Evolutionary conservation across 1,140 invertebrate species (phyloP).

Genomic region (Hyles vespertilio): DNA sequence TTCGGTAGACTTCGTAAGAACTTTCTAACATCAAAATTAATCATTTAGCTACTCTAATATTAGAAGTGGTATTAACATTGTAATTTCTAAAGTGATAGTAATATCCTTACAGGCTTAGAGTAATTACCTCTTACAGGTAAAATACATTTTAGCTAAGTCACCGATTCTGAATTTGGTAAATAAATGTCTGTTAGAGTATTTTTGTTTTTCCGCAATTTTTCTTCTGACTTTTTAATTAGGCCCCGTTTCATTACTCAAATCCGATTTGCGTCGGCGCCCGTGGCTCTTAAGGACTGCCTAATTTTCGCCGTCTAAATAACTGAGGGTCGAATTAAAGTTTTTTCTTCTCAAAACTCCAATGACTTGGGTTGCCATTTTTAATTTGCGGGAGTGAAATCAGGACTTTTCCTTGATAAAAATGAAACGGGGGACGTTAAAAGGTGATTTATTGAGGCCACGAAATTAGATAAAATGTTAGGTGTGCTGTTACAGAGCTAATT

Average conservation of each 20-base stretch:
- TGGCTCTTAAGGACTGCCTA: conserved; percentile 46
- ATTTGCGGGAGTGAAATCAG: conserved; percentile 8
- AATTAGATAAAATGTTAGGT: no score
- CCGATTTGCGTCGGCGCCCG: conserved; percentile 53
- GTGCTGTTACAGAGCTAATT: no score
- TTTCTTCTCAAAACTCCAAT: conserved; percentile 19
- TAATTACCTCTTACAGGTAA: no score
- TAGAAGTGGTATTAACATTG: no score
- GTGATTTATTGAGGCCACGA: no score
- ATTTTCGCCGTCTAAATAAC: conserved; percentile 38
- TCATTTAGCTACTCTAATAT: no score
- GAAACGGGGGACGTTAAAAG: no score
- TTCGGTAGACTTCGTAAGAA: no score
- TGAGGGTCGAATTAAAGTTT: conserved; percentile 30
- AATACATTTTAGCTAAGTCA: no score
- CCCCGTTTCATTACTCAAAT: conserved; percentile 57
- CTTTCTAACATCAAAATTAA: no score
- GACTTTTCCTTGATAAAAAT: neutral
- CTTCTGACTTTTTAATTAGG: conserved; percentile 50
- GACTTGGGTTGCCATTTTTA: conserved; percentile 22
- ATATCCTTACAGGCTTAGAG: no score
- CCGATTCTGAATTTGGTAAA: conserved; percentile 2
- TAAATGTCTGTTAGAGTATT: conserved; percentile 26
- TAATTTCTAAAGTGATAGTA: no score
- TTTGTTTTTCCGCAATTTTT: conserved; percentile 40